Conservation (phyloP, 1,140 invertebrate species). For the Apis dorsata region DNA sequence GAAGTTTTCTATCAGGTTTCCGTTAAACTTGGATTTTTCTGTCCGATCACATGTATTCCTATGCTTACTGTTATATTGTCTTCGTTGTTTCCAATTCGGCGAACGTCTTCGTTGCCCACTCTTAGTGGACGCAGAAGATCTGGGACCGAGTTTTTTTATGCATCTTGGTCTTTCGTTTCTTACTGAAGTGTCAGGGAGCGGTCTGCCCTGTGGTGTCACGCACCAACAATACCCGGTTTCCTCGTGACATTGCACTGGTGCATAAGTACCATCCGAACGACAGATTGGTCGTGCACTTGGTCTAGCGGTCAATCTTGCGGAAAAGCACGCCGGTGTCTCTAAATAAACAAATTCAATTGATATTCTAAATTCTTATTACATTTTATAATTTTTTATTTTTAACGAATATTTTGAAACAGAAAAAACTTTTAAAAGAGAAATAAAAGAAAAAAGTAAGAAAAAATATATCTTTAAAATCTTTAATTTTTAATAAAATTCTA, state of each 20-base stretch:
- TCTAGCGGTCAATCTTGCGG: conserved; percentile 72
- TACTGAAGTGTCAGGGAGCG: conserved; percentile 87
- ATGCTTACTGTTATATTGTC: conserved; percentile 70
- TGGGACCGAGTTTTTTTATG: conserved; percentile 64
- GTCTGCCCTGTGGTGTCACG: conserved; percentile 89
- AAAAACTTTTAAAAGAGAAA: too few species aligned
- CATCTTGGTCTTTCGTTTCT: conserved; percentile 86
- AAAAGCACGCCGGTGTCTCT: conserved; percentile 81
- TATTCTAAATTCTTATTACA: background rate
- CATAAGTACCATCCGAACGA: conserved; percentile 89
- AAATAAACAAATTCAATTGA: conserved; percentile 41
- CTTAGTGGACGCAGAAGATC: conserved; percentile 63
- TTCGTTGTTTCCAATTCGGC: conserved; percentile 72
- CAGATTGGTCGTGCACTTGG: conserved; percentile 83
- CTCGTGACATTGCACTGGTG: conserved; percentile 90
- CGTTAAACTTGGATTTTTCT: conserved; percentile 90
- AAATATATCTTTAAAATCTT: too few species aligned
- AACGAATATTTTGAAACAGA: too few species aligned
- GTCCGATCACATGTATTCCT: conserved; percentile 83
- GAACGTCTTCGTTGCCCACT: conserved; percentile 71
- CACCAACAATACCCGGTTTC: conserved; percentile 91
- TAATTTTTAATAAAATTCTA: too few species aligned
- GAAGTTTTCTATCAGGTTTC: conserved; percentile 90
- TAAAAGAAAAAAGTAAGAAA: too few species aligned
- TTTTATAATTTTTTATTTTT: background rate